phyloP scores from a whole-genome alignment of 2,797 vertebrate species.

The Microchirus variegatus region DNA sequence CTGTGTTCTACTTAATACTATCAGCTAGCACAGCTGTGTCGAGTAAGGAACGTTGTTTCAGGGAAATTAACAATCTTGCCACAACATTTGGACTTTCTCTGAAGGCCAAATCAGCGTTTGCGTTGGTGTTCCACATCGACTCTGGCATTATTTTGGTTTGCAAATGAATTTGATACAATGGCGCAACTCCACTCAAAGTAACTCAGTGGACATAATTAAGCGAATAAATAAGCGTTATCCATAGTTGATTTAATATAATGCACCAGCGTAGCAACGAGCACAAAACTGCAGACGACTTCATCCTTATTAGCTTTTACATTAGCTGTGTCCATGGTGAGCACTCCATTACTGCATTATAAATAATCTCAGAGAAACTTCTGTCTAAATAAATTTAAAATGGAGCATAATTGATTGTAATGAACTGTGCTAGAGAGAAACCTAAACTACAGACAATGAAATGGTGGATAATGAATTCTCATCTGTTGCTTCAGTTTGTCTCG shows the following conservation, averaged over 20 bases:
- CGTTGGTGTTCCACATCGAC: slow-evolving; percentile 30
- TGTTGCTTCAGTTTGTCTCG: slow-evolving; percentile 5
- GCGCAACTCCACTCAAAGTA: slow-evolving; percentile 53
- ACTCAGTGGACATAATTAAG: slow-evolving; percentile 65
- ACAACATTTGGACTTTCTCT: slow-evolving; percentile 18
- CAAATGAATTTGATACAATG: slow-evolving; percentile 45
- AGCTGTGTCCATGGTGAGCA: slow-evolving; percentile 39
- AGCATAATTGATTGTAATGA: slow-evolving; percentile 28
- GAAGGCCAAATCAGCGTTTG: slow-evolving; percentile 16
- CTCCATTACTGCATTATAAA: slow-evolving; percentile 52
- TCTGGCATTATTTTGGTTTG: slow-evolving; percentile 49
- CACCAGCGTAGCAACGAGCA: slow-evolving; percentile 38
- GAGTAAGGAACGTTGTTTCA: slow-evolving; percentile 24
- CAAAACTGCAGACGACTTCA: slow-evolving; percentile 51
- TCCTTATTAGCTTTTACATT: slow-evolving; percentile 64
- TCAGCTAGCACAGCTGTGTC: slow-evolving; percentile 30
- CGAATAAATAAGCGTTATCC: slow-evolving; percentile 63
- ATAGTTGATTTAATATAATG: slow-evolving; percentile 61
- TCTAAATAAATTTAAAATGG: slow-evolving; percentile 36
- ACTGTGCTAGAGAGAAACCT: slow-evolving; percentile 22
- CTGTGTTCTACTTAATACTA: slow-evolving; percentile 36
- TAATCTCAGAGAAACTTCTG: slow-evolving; percentile 46
- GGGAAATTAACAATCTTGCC: slow-evolving; percentile 25
- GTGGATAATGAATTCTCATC: slow-evolving; percentile 4
- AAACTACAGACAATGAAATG: slow-evolving; percentile 15